Conservation (phyloP, 92 coral and sea anemone species). For the Palythoa caribaeorum region DNA sequence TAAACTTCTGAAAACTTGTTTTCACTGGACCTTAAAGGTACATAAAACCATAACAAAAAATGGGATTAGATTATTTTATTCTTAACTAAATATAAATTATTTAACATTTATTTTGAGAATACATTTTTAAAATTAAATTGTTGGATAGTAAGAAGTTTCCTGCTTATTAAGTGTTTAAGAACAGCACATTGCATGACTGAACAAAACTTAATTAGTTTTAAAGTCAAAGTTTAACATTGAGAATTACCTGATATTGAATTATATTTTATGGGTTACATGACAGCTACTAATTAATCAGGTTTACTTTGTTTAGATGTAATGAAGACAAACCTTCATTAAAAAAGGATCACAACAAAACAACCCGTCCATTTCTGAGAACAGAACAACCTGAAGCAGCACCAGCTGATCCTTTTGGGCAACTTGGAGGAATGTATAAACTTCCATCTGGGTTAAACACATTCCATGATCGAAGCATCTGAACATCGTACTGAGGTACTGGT, state of each 20-base stretch:
- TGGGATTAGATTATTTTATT: neutral
- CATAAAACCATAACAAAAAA: neutral
- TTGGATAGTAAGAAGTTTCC: no score
- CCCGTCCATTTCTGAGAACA: neutral
- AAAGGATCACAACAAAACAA: neutral
- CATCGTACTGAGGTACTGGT: slow-evolving; percentile 13
- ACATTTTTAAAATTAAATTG: no score
- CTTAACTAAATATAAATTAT: neutral
- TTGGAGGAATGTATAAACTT: neutral
- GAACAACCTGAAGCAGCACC: neutral
- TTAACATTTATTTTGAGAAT: no score
- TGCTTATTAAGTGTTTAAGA: no score
- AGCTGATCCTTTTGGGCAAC: slow-evolving; percentile 9
- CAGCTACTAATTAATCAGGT: no score
- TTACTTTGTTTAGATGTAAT: no score
- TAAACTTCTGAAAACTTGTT: neutral
- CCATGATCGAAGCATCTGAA: neutral
- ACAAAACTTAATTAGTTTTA: no score
- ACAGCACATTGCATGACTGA: no score
- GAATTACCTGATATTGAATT: no score
- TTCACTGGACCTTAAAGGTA: neutral
- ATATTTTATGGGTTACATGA: no score
- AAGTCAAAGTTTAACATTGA: no score
- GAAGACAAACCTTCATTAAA: slow-evolving; percentile 8
- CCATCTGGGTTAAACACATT: slow-evolving; percentile 3